Conservation (phyloP, 2,113 vertebrate species). For the Nycticebus coucang region DNA sequence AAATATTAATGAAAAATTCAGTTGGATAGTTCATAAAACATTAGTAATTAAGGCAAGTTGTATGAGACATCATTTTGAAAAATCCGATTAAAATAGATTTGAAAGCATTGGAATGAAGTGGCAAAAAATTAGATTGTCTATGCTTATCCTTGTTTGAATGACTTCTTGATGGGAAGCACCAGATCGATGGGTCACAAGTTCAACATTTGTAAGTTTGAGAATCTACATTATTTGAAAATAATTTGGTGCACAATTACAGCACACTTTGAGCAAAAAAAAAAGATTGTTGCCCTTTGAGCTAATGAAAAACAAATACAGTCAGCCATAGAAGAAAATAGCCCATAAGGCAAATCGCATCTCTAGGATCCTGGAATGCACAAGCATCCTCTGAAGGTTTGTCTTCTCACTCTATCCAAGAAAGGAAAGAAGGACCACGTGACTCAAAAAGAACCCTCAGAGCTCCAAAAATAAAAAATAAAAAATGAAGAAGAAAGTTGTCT, state of each 20-base stretch:
- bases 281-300: neutral
- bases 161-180: neutral
- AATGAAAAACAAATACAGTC: neutral
- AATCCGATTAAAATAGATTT: constrained; percentile 53
- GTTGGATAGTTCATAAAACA: constrained; percentile 31
- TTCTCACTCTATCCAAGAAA: neutral
- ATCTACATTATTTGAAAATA: neutral
- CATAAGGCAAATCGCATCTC: too few species aligned
- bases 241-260: neutral
- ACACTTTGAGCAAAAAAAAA: constrained; percentile 17
- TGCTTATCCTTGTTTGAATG: constrained; percentile 56
- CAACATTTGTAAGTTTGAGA: neutral
- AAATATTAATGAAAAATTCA: constrained; percentile 46
- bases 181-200: neutral
- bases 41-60: constrained; percentile 50
- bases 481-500: neutral
- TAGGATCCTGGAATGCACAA: neutral
- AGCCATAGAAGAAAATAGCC: neutral
- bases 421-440: neutral
- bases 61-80: constrained; percentile 35
- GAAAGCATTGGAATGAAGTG: constrained; percentile 18
- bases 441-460: neutral
- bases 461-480: neutral
- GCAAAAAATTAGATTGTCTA: constrained; percentile 45
- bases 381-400: neutral